Conservation (phyloP, 2,113 vertebrate species). For the Colossoma macropomum region DNA sequence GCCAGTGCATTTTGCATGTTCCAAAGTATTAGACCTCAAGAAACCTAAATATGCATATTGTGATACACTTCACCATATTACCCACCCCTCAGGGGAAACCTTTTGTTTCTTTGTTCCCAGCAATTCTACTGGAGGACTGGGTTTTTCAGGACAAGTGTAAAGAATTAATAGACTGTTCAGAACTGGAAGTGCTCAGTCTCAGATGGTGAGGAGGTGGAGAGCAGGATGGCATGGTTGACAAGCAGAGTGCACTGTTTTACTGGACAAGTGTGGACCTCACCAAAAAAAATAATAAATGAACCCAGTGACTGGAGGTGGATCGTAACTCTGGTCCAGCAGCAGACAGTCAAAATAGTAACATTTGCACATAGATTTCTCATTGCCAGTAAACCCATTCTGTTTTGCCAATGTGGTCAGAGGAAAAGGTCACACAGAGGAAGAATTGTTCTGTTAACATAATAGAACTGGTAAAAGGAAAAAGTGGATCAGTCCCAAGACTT, state of each 20-base stretch:
- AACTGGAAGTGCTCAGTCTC: constrained; percentile 40
- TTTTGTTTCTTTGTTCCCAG: neutral
- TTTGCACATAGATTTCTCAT: neutral
- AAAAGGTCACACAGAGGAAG: constrained; percentile 24
- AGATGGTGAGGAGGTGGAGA: constrained; percentile 44
- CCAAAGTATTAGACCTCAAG: neutral
- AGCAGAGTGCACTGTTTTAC: constrained; percentile 26
- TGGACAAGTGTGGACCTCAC: neutral
- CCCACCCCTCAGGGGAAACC: neutral
- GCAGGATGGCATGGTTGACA: constrained; percentile 22
- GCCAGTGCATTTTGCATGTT: neutral
- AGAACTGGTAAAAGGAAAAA: neutral
- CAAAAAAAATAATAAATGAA: constrained; percentile 36
- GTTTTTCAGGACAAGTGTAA: constrained; percentile 24
- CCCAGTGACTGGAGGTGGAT: neutral
- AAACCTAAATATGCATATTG: no score
- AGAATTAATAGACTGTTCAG: constrained; percentile 8
- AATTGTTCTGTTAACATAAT: neutral
- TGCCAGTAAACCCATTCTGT: constrained; percentile 42
- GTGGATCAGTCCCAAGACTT: neutral
- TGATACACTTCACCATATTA: no score
- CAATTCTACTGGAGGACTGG: neutral
- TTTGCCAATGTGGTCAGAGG: constrained; percentile 12
- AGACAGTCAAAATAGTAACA: constrained; percentile 1
- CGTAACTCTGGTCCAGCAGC: neutral